Evolutionary conservation across 1,140 invertebrate species (phyloP), one percentile per base, ranked within the genome.

Genomic region (Drosophila aff.): DNA sequence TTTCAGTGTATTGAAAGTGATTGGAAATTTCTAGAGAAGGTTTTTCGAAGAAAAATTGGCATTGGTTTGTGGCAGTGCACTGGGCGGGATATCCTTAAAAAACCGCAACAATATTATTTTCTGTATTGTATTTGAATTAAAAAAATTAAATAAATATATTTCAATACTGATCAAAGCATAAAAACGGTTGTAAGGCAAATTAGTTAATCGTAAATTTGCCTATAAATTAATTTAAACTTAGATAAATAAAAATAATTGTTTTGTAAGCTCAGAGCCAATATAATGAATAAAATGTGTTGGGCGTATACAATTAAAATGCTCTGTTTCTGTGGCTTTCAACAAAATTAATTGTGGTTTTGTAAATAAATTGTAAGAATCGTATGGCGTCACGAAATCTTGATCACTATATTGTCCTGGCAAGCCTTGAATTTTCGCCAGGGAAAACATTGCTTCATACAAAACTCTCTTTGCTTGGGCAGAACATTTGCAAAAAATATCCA

Each of bases 21-120:
- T 10, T 40, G 13, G 21, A 53, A 36, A 4, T 28, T 38, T 10
- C 4, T 23, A 28, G 11, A n/a, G n/a, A 66, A 23, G 28, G 18
- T 26, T 26, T 49, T 16, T 49, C 10, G 8, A 49, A 26, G 46
- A 49, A 36, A 7, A 23, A 1, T 53, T 33, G 36, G 28, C 21
- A 33, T 41, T 18, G 38, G 36, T 36, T 64, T 65, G 31, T 44
- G 47, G 59, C 47, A 69, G 67, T 44, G 21, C 28, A 44, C 58
- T 52, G 26, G 49, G 9, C 9, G 40, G 55, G 16, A 6, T n/a
- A 5, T 36, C 16, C 2, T 16, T 33, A 4, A 2, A 21, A 11
- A 50, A 16, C 21, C 9, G 36, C 15, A n/a, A 57, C 23, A 16
- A 4, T 15, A 40, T 23, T 53, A 23, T 55, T 16, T 53, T 16